These are phyloP conservation scores for Cepaea hortensis DNA, from an alignment of 2,888 invertebrate genomes.

Conservation along the genomic window DNA sequence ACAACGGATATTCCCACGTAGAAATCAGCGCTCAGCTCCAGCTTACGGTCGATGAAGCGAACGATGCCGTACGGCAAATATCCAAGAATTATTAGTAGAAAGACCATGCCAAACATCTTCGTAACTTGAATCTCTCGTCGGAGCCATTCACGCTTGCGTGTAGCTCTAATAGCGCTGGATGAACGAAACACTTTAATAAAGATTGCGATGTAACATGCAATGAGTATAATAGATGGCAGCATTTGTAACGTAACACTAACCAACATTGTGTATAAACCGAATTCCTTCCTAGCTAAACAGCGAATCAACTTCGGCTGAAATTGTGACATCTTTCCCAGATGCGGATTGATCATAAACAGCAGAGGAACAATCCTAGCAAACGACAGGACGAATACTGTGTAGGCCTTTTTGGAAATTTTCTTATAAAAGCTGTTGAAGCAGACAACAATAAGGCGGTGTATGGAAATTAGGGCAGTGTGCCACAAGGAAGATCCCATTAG, in stretches of 20 bases:
- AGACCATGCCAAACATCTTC: slow-evolving; percentile 76
- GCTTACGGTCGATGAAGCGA: slow-evolving; percentile 70
- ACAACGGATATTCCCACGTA: slow-evolving; percentile 74
- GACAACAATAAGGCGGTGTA: slow-evolving; percentile 74
- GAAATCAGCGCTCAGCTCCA: slow-evolving; percentile 69
- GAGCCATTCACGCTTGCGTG: slow-evolving; percentile 69
- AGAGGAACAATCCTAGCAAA: slow-evolving; percentile 72
- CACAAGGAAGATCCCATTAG: slow-evolving; percentile 73
- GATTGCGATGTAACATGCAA: slow-evolving; percentile 72
- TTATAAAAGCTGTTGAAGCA: slow-evolving; percentile 73
- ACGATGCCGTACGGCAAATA: slow-evolving; percentile 74
- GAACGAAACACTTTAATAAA: slow-evolving; percentile 72
- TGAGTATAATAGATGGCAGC: slow-evolving; percentile 71
- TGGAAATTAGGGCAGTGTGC: slow-evolving; percentile 74
- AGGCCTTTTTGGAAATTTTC: slow-evolving; percentile 73
- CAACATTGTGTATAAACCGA: slow-evolving; percentile 70
- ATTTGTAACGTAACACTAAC: slow-evolving; percentile 72
- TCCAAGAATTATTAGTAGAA: slow-evolving; percentile 72
- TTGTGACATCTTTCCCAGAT: slow-evolving; percentile 70
- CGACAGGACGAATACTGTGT: slow-evolving; percentile 71
- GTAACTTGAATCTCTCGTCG: slow-evolving; percentile 75
- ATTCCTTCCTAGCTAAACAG: slow-evolving; percentile 70
- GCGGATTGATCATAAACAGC: slow-evolving; percentile 70
- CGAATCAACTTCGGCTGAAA: slow-evolving; percentile 72
- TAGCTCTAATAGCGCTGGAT: slow-evolving; percentile 66